Conservation (phyloP, 2,113 vertebrate species). For the Solea senegalensis region DNA sequence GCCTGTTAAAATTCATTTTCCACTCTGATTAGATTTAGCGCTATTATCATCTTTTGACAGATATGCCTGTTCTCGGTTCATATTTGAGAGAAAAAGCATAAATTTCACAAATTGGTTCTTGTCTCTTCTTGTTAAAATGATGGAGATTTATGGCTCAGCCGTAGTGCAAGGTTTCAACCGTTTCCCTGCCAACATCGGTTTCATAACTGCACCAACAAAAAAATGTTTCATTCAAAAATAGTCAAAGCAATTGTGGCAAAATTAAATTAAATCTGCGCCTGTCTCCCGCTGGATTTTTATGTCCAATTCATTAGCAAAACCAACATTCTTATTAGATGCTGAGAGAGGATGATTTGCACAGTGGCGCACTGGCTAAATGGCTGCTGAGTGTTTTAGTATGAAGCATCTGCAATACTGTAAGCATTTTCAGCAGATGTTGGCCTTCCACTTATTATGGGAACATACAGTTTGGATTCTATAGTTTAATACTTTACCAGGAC, state of each 20-base stretch:
- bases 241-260: constrained; percentile 43
- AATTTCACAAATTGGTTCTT: constrained; percentile 79
- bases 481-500: neutral
- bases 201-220: constrained; percentile 47
- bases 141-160: constrained; percentile 72
- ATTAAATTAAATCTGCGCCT: constrained; percentile 66
- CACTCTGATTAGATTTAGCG: constrained; percentile 77
- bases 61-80: constrained; percentile 77
- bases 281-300: constrained; percentile 53
- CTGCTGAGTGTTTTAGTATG: constrained; percentile 15
- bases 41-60: constrained; percentile 71
- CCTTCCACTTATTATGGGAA: constrained; percentile 7
- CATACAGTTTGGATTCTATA: neutral
- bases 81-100: constrained; percentile 77
- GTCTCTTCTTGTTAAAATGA: constrained; percentile 78
- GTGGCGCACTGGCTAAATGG: constrained; percentile 22
- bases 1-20: constrained; percentile 83
- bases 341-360: constrained; percentile 21
- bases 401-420: constrained; percentile 33
- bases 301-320: constrained; percentile 63
- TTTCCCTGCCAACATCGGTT: constrained; percentile 30
- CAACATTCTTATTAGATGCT: constrained; percentile 59
- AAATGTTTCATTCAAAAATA: constrained; percentile 42
- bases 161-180: constrained; percentile 44
- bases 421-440: constrained; percentile 22